A percentile compares a stretch with the other conserved stretches of the same genome.
phyloP scores from a whole-genome alignment of 2,888 invertebrate species.

The Mimas tiliae region DNA sequence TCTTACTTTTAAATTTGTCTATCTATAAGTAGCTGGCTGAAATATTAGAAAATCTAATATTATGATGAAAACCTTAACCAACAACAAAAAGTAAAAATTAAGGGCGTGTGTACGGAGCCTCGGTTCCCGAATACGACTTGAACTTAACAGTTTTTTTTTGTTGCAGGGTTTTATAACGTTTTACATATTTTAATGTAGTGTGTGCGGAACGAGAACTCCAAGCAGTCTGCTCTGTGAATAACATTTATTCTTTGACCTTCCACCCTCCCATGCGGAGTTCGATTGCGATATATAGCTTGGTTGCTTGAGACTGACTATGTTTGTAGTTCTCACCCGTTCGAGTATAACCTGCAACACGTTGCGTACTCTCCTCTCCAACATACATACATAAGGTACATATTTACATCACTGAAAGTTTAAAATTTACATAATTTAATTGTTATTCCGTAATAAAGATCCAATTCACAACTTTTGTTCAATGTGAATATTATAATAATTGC shows the following conservation, averaged over 20 bases:
- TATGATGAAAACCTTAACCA: too few relatives aligned
- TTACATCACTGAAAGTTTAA: neutral
- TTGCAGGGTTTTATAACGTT: too few relatives aligned
- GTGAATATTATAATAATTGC: neutral
- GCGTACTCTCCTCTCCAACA: conserved; percentile 6
- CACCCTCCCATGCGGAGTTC: conserved; percentile 60
- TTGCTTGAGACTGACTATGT: conserved; percentile 43
- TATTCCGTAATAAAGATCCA: neutral
- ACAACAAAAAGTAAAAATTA: too few relatives aligned
- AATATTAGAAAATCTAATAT: too few relatives aligned
- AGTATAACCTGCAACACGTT: conserved; percentile 34
- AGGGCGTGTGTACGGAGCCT: too few relatives aligned
- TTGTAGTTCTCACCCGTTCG: conserved; percentile 54
- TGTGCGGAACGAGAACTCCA: neutral
- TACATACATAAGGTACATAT: conserved; percentile 19
- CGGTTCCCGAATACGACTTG: too few relatives aligned
- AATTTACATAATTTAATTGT: neutral
- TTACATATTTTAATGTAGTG: too few relatives aligned
- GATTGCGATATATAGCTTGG: conserved; percentile 60
- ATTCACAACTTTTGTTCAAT: neutral
- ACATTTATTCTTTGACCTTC: conserved; percentile 51
- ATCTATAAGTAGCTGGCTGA: too few relatives aligned
- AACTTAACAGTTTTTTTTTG: too few relatives aligned
- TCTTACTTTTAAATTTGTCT: too few relatives aligned
- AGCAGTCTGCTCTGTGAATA: neutral